Conservation (phyloP, 2,888 invertebrate species). For the Vandiemenella viatica region DNA sequence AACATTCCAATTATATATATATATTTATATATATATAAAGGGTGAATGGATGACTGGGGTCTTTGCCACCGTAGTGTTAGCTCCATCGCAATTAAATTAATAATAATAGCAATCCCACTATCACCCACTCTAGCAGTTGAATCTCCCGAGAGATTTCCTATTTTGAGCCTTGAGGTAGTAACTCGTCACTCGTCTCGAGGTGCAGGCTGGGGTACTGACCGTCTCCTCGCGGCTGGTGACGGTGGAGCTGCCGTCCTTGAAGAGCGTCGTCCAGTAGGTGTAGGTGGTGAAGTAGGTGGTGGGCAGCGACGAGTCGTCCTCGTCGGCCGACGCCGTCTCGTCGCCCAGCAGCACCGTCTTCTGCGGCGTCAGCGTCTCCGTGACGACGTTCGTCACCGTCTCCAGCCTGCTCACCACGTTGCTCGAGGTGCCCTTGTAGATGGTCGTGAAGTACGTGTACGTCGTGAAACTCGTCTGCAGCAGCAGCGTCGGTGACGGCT, state of each 20-base stretch:
- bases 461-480: slow-evolving; percentile 75
- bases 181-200: too few species aligned
- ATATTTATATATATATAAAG: too few species aligned
- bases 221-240: slow-evolving; percentile 81
- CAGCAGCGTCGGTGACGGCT: slow-evolving; percentile 62
- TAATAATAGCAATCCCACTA: too few species aligned
- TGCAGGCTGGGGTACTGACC: too few species aligned
- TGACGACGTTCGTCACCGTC: slow-evolving; percentile 75
- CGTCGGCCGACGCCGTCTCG: slow-evolving; percentile 33
- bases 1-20: too few species aligned
- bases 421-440: slow-evolving; percentile 67
- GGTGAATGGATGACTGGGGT: too few species aligned
- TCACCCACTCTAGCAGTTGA: too few species aligned
- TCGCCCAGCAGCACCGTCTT: slow-evolving; percentile 32
- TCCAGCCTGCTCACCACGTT: slow-evolving; percentile 70
- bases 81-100: too few species aligned
- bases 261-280: slow-evolving; percentile 84
- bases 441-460: slow-evolving; percentile 79
- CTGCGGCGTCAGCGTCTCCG: slow-evolving; percentile 53
- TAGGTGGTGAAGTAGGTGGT: slow-evolving; percentile 84
- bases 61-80: too few species aligned
- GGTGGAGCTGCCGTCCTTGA: slow-evolving; percentile 69
- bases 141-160: too few species aligned
- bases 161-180: too few species aligned
- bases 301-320: slow-evolving; percentile 52